Conservation (phyloP, 2,113 vertebrate species). For the Rostratula benghalensis region DNA sequence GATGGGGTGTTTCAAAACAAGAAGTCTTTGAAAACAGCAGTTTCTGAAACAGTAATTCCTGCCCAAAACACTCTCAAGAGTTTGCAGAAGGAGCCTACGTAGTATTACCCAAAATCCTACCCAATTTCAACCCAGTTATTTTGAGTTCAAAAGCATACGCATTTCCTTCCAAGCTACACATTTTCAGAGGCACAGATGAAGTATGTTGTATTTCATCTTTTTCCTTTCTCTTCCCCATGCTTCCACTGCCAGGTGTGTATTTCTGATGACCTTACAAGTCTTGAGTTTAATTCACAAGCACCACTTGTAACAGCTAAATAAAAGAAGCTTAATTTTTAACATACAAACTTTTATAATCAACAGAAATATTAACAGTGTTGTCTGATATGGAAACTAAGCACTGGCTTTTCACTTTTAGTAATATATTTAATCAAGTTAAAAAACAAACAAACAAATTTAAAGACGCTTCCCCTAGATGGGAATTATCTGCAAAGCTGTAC, state of each 20-base stretch:
- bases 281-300: background rate
- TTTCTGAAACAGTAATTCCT: background rate
- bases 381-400: background rate
- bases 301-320: background rate
- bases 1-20: background rate
- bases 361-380: background rate
- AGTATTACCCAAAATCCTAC: background rate
- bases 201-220: background rate
- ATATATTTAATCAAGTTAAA: background rate
- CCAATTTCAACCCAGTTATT: background rate
- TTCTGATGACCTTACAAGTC: background rate
- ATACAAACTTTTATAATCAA: background rate
- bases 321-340: background rate
- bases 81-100: background rate
- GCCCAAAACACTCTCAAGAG: background rate
- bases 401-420: background rate
- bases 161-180: background rate
- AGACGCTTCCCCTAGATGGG: background rate
- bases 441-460: background rate
- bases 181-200: background rate
- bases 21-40: background rate
- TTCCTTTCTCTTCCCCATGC: background rate
- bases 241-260: background rate
- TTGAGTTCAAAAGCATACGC: background rate
- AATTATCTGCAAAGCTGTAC: background rate